Evolutionary conservation across 2,797 vertebrate species (phyloP).

Genomic region (Diceros bicornis): DNA sequence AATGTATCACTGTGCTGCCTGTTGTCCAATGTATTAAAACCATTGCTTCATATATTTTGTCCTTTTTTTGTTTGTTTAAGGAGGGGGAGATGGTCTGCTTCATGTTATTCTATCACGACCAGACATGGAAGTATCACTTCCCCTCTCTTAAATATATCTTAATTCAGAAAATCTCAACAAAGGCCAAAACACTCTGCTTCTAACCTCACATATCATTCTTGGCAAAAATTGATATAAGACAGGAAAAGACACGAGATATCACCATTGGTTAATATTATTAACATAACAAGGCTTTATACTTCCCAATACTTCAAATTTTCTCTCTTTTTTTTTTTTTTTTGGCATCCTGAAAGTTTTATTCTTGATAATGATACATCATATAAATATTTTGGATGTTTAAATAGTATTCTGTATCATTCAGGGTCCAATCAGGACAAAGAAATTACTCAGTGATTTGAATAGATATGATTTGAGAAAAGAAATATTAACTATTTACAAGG

Average conservation of each 20-base stretch:
- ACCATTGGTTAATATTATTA: neutral
- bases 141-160: neutral
- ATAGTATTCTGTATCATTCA: neutral
- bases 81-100: neutral
- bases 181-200: neutral
- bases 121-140: neutral
- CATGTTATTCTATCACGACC: neutral
- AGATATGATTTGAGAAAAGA: neutral
- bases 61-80: neutral
- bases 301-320: neutral
- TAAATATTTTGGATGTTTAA: neutral
- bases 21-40: neutral
- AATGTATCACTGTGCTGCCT: neutral
- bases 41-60: neutral
- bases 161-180: neutral
- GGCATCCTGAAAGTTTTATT: neutral
- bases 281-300: neutral
- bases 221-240: neutral
- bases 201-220: neutral
- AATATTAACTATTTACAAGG: neutral
- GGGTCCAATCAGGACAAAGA: neutral
- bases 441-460: neutral
- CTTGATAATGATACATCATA: neutral
- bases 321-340: neutral
- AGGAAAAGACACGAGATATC: neutral